Conservation (phyloP, 2,888 invertebrate species). For the Eupithecia pulchellata region DNA sequence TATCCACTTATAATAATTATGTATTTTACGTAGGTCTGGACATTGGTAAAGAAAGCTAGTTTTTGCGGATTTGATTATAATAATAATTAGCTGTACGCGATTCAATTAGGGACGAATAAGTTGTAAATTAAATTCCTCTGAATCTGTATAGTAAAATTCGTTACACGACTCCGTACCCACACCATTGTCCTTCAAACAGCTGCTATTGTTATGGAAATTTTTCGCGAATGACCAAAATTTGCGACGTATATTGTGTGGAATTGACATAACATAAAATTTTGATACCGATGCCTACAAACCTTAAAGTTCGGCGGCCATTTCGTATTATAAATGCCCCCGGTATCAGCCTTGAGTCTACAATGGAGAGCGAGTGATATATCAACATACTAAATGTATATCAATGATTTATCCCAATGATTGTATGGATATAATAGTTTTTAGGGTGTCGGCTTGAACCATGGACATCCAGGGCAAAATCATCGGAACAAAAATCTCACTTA, state of each 20-base stretch:
- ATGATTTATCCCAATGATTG: not conserved
- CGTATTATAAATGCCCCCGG: too few species aligned
- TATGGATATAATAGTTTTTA: not conserved
- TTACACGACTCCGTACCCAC: not conserved
- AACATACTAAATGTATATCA: too few species aligned
- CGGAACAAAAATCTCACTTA: too few species aligned
- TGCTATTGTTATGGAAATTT: conserved; percentile 1
- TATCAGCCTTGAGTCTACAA: too few species aligned
- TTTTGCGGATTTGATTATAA: not conserved
- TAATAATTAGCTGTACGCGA: not conserved
- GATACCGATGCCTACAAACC: not conserved
- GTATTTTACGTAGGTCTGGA: not conserved
- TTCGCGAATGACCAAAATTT: not conserved
- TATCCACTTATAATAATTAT: not conserved
- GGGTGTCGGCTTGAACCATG: too few species aligned
- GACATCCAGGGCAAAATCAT: too few species aligned
- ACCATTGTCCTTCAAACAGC: conserved; percentile 6
- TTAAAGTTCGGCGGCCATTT: not conserved
- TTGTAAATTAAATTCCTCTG: not conserved
- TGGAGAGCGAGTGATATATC: not conserved
- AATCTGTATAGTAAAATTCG: not conserved
- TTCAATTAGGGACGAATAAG: conserved; percentile 2
- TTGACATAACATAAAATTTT: not conserved
- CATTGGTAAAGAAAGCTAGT: not conserved
- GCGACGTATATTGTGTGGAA: not conserved